Evolutionary conservation across 30 jellyfish, hydroid and myxozoan genomes (phyloP).

Genomic region (Aurelia aurita): DNA sequence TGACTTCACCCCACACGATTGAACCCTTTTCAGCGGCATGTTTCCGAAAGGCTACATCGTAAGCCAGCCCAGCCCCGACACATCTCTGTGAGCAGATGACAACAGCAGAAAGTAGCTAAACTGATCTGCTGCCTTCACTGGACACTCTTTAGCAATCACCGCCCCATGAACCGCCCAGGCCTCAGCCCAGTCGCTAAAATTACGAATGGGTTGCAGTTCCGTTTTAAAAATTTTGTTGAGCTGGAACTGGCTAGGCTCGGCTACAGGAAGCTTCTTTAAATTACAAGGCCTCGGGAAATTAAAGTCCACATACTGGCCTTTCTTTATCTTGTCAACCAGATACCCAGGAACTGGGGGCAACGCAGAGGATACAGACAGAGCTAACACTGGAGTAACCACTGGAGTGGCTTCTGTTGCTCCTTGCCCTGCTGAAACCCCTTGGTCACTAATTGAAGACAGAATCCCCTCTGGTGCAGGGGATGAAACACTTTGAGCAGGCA

Average conservation of each 20-base stretch:
- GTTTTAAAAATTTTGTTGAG: background rate
- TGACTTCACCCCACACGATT: too few species aligned
- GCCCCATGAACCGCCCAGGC: conserved; percentile 25
- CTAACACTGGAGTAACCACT: background rate
- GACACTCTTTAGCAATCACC: too few species aligned
- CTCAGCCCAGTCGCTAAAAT: conserved; percentile 23
- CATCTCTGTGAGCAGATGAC: too few species aligned
- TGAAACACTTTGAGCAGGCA: background rate
- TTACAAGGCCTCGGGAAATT: conserved; percentile 4
- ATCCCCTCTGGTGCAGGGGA: too few species aligned
- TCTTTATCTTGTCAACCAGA: background rate
- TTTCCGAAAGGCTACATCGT: too few species aligned
- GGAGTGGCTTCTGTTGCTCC: too few species aligned
- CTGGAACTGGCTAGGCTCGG: background rate
- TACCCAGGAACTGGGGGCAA: conserved; percentile 32
- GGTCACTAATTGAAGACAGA: too few species aligned
- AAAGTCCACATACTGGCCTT: background rate
- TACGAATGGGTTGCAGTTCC: background rate
- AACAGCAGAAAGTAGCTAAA: too few species aligned
- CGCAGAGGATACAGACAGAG: conserved; percentile 11
- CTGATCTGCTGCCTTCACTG: too few species aligned
- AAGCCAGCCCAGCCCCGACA: too few species aligned
- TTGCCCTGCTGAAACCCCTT: too few species aligned
- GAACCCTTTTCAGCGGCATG: too few species aligned
- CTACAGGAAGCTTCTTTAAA: conserved; percentile 1